Conservation (phyloP, 2,888 invertebrate species). For the Drosophila formosana region DNA sequence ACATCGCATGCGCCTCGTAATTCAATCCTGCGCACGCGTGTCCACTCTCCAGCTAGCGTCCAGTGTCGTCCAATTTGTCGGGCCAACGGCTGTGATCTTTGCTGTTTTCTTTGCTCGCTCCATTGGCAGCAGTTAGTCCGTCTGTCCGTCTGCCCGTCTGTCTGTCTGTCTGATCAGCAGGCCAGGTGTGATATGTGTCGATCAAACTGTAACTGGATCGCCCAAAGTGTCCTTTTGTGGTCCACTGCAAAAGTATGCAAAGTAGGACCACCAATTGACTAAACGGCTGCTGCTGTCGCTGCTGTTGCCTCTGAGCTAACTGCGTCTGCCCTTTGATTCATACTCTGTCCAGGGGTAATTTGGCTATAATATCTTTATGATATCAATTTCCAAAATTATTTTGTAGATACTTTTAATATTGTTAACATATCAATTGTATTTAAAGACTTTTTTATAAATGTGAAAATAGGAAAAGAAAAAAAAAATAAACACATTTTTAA, state of each 20-base stretch:
- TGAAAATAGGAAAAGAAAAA: no score
- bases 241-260: slow-evolving; percentile 56
- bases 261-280: slow-evolving; percentile 58
- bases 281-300: slow-evolving; percentile 39
- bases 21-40: slow-evolving; percentile 71
- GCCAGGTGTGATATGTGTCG: slow-evolving; percentile 61
- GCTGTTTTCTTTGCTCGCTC: slow-evolving; percentile 37
- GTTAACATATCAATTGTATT: no score
- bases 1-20: slow-evolving; percentile 65
- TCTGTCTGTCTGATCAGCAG: slow-evolving; percentile 35
- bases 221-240: slow-evolving; percentile 13
- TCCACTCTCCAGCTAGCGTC: slow-evolving; percentile 43
- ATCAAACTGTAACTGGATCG: slow-evolving; percentile 58
- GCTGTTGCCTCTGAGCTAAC: slow-evolving; percentile 42
- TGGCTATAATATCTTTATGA: no score
- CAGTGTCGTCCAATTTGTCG: slow-evolving; percentile 41
- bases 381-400: no score
- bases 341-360: slow-evolving; percentile 20
- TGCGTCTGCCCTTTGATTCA: slow-evolving; percentile 22
- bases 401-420: no score
- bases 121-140: slow-evolving; percentile 48
- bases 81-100: slow-evolving; percentile 76
- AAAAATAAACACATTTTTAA: no score
- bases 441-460: no score
- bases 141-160: not conserved